Base-by-base conservation (phyloP, 2,113 vertebrate species). In the Gallinago paraguaiae region DNA sequence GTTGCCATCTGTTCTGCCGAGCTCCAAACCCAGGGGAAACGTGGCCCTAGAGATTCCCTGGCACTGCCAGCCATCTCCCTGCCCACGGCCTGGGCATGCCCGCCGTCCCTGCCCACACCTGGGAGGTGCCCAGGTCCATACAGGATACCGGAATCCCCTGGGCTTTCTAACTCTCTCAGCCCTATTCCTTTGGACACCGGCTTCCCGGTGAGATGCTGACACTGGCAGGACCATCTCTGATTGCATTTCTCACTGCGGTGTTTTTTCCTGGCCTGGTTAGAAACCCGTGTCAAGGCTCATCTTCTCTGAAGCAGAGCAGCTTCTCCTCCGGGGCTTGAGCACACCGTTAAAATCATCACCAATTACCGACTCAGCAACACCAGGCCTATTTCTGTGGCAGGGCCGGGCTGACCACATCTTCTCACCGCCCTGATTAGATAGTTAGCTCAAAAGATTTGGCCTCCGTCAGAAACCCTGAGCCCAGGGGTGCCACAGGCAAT, bases 121-220 rank as follows among this genome's bases (percentile, higher is more conserved):
- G 27, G 0, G 3, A 48, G 60, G 5, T 33, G 39, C 28, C n/a
- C 0, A 6, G 4, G 22, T 61, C 71, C 61, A 53, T 56, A 7
- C 39, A 1, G 0, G 3, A 31, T 8, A 9, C 57, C 7, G 3
- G 45, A 1, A 27, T 6, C 0, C 0, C n/a, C 41, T 1, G 30
- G 65, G 41, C 15, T 84, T n/a, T 19, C 54, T 39, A 10, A 61
- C 11, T 51, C 28, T 51, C 88, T 45, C 3, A 0, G 41, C 56
- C 50, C 30, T 20, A 6, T 25, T 86, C 27, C 46, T 59, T 78
- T 54, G 37, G 61, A 64, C 53, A 50, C 28, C 1, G 0, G 17
- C 33, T 59, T 63, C 53, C 46, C 1, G 0, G 28, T 10, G 61
- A 78, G 65, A 33, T 23, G 77, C 84, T 86, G 77, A 48, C 45